These are phyloP conservation scores for Propsilocerus akamusi DNA, from an alignment of 1,140 invertebrate species.

Conservation along the genomic window DNA sequence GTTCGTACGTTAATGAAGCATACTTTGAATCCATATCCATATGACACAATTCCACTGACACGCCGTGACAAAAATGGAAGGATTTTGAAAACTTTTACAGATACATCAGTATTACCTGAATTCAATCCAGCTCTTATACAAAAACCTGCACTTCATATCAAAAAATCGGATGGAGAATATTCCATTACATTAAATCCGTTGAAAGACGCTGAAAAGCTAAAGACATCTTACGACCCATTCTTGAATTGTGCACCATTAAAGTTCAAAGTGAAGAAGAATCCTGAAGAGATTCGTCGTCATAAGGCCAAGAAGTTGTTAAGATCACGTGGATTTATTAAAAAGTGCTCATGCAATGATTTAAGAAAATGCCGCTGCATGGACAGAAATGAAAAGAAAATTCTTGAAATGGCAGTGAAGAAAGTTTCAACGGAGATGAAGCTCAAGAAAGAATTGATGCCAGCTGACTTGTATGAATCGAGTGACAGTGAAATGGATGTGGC, in stretches of 20 bases:
- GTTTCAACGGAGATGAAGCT: background rate
- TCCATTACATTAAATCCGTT: background rate
- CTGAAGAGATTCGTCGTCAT: background rate
- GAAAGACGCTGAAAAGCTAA: background rate
- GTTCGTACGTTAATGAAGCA: background rate
- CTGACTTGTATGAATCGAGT: background rate
- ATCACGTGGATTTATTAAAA: background rate
- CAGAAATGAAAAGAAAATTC: background rate
- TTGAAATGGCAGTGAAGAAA: background rate
- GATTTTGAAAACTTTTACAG: too few species aligned
- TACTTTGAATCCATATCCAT: background rate
- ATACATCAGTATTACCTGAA: background rate
- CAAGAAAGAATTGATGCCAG: background rate
- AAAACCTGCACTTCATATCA: background rate
- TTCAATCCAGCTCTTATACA: background rate
- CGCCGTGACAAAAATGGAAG: background rate
- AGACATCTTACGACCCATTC: background rate
- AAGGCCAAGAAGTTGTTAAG: background rate
- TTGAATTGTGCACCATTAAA: background rate
- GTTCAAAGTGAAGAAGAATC: background rate
- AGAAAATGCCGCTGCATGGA: background rate
- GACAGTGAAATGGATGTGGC: background rate
- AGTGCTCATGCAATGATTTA: background rate
- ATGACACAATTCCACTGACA: background rate
- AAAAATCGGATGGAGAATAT: background rate